A percentile compares a stretch with the other conserved stretches of the same genome.
phyloP scores from a whole-genome alignment of 2,113 vertebrate genomes.

The Siniperca chuatsi region DNA sequence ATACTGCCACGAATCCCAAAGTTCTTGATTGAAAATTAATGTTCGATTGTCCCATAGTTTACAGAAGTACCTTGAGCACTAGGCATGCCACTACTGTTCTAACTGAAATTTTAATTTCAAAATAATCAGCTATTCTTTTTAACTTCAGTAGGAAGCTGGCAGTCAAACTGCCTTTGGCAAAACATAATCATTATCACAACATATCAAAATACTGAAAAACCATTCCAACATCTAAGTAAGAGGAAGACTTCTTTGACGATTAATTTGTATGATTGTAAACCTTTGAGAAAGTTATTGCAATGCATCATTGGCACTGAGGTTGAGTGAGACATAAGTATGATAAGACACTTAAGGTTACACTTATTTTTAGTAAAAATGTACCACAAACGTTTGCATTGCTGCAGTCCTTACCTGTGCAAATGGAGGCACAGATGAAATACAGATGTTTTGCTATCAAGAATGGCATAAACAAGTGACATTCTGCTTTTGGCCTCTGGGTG shows the following conservation, averaged over 20 bases:
- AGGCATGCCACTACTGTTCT: constrained; percentile 46
- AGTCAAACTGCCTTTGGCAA: constrained; percentile 37
- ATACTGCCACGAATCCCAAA: constrained; percentile 51
- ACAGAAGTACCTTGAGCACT: constrained; percentile 46
- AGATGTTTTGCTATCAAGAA: not conserved
- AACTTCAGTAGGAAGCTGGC: constrained; percentile 46
- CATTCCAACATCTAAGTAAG: not conserved
- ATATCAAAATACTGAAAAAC: constrained; percentile 1
- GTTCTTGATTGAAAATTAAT: constrained; percentile 61
- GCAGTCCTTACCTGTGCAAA: not conserved
- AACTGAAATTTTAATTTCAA: constrained; percentile 67
- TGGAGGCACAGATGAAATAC: not conserved
- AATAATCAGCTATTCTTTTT: constrained; percentile 61
- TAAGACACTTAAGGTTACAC: not conserved
- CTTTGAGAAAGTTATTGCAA: not conserved
- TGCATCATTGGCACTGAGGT: not conserved
- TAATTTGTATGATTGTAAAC: constrained; percentile 27
- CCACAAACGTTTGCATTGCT: not conserved
- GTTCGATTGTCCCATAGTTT: constrained; percentile 53
- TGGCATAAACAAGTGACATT: not conserved
- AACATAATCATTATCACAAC: constrained; percentile 22
- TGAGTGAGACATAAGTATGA: not conserved
- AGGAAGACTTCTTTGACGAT: not conserved
- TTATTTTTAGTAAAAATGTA: not conserved
- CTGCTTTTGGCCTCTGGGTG: constrained; percentile 69